Base-by-base conservation (phyloP, 2,888 invertebrate genomes). In the Chrysopilus asiliformis region DNA sequence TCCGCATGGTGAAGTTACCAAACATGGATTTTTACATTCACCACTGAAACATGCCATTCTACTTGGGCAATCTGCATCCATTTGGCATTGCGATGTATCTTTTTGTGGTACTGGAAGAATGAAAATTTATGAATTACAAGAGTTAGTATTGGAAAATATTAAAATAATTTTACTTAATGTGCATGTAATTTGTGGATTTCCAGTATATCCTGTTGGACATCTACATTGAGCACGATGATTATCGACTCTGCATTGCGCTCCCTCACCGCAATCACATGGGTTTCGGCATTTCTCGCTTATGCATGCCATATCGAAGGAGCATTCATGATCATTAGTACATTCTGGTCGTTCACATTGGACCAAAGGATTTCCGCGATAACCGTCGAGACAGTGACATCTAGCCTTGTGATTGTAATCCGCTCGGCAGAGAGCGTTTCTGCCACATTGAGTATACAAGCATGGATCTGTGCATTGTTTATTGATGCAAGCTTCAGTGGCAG, bases 41-140 rank as follows among this genome's bases (percentile, higher is more conserved):
- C 79, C 79, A 52, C 71, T 74, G 53, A 87, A 78, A 60, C 90
- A 91, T 26, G 87, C 87, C 45, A 83, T 58, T 53, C 78, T 80
- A 45, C 82, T 81, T n/a, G 86, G 75, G 54, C 89, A 90, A 47
- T 87, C 86, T 1, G 79, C 80, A 51, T 90, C 87, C 50, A 72
- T 70, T 49, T 71, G 74, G 57, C 89, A 90, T 55, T 79, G 74
- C 12, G 74, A 65, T 46, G 68, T 58, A 28, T 67, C 51, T 43
- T 61, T 68, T 35, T 67, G 55, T 31, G 70, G 72, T 62, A 70
- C 67, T 60, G 57, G 37, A 40, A 52, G 35, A 18, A 10, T 7
- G 18, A 24, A 29, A 15, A 22, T 19, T 29, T 12, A 22, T 22
- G 22, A 22, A 8, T 8, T 32, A 32, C 17, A 36, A 36, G 27